Percentiles rank a stretch among this genome's conserved stretches.
Conservation (phyloP, 2,797 vertebrate genomes). For the Hyperoplus immaculatus region DNA sequence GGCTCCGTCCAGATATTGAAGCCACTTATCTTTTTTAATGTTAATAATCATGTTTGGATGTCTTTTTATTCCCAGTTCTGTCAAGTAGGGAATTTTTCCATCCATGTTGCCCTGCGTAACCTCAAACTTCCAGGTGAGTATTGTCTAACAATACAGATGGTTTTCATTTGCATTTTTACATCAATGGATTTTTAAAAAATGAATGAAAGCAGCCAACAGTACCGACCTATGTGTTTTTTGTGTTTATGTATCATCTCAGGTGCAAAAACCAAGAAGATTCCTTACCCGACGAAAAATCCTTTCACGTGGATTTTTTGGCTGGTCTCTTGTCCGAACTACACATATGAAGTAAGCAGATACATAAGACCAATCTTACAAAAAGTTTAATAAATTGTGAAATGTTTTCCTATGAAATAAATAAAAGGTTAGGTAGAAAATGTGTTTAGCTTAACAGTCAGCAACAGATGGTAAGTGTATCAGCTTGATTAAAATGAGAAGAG, state of each 20-base stretch:
- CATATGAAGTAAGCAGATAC: conserved; percentile 89
- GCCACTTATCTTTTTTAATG: not conserved
- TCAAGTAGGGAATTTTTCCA: conserved; percentile 95
- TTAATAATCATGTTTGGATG: conserved; percentile 19
- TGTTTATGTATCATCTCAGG: conserved; percentile 74
- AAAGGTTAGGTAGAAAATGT: not conserved
- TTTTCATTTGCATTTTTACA: not conserved
- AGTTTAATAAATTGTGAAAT: not conserved
- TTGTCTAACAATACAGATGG: not conserved
- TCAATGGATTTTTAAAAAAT: not conserved
- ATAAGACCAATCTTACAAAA: not conserved
- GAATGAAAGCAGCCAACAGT: not conserved
- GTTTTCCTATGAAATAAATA: not conserved
- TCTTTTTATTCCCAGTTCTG: conserved; percentile 86
- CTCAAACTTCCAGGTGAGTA: conserved; percentile 88
- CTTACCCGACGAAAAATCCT: conserved; percentile 92
- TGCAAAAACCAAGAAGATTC: conserved; percentile 93
- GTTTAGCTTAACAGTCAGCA: not conserved
- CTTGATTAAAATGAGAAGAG: not conserved
- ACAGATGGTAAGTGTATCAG: not conserved
- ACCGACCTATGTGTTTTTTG: not conserved
- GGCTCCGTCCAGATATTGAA: not conserved
- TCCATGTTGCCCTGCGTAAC: conserved; percentile 92
- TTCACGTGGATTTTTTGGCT: conserved; percentile 95
- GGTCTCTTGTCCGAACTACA: conserved; percentile 95